These are phyloP conservation scores for Scatophagus argus DNA, from an alignment of 2,113 vertebrate genomes.

Conservation along the genomic window DNA sequence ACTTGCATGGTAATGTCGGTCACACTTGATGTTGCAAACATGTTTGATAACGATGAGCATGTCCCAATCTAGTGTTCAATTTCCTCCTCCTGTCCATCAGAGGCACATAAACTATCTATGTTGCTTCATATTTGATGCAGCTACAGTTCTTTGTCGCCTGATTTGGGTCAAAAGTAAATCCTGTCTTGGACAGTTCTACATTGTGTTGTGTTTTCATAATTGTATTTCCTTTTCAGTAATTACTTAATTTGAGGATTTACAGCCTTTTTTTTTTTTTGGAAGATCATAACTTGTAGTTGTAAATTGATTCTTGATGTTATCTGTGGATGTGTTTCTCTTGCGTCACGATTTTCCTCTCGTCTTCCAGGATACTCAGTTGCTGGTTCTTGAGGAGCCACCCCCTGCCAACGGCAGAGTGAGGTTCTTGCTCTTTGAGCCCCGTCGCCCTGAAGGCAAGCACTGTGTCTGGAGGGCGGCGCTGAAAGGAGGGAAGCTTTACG, in stretches of 20 bases:
- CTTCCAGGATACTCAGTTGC: constrained; percentile 93
- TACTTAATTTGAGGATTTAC: neutral
- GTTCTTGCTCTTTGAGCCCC: constrained; percentile 92
- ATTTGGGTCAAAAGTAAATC: too few relatives aligned
- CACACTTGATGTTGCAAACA: neutral
- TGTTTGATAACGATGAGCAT: neutral
- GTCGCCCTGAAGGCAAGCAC: constrained; percentile 89
- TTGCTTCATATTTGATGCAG: neutral
- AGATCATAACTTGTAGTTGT: neutral
- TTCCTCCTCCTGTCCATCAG: neutral
- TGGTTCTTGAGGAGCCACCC: constrained; percentile 94
- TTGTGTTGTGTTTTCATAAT: neutral
- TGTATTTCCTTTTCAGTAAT: neutral
- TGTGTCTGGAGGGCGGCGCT: constrained; percentile 93
- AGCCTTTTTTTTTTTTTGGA: neutral
- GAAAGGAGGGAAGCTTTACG: constrained; percentile 90
- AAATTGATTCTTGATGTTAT: neutral
- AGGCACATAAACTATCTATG: neutral
- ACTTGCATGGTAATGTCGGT: neutral
- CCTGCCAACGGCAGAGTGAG: constrained; percentile 89
- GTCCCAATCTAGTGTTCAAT: neutral
- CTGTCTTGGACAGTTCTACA: neutral
- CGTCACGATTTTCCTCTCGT: neutral
- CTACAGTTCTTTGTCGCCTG: neutral
- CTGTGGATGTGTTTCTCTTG: neutral